Conservation (phyloP, 2,113 vertebrate genomes). For the Xiphophorus hellerii region DNA sequence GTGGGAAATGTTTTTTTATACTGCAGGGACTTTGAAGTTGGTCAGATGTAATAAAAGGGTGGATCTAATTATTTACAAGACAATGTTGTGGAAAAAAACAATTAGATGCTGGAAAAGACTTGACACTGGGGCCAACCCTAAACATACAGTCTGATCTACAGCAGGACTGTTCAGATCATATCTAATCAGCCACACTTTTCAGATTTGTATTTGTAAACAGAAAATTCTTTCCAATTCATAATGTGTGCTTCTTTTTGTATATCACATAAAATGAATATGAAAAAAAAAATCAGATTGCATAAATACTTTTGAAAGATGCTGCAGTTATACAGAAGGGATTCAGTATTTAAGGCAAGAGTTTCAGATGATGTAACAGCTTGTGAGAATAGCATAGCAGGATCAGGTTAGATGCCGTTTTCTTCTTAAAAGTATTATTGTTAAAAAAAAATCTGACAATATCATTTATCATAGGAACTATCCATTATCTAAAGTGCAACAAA, state of each 20-base stretch:
- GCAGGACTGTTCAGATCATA: not conserved
- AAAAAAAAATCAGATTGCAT: not conserved
- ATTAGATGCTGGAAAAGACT: not conserved
- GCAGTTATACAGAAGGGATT: not conserved
- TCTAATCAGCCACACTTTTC: not conserved
- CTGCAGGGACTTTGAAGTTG: not conserved
- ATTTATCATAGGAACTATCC: slow-evolving; percentile 8
- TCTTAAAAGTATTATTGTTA: not conserved
- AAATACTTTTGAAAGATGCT: not conserved
- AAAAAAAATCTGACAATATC: not conserved
- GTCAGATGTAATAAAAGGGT: not conserved
- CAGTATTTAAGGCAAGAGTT: no score
- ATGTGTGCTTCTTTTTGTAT: not conserved
- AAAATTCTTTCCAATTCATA: not conserved
- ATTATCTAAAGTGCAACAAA: slow-evolving; percentile 38
- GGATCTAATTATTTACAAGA: no score
- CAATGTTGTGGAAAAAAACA: no score
- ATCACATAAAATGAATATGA: not conserved
- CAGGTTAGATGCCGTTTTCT: not conserved
- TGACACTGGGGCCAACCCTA: not conserved
- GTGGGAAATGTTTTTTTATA: not conserved
- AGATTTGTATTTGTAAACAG: not conserved
- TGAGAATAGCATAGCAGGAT: not conserved
- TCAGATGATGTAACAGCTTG: not conserved
- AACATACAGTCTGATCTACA: not conserved